A percentile compares a stretch with the other conserved stretches of the same genome.
phyloP scores from a whole-genome alignment of 2,888 invertebrate species.

The Mylabris sibirica region DNA sequence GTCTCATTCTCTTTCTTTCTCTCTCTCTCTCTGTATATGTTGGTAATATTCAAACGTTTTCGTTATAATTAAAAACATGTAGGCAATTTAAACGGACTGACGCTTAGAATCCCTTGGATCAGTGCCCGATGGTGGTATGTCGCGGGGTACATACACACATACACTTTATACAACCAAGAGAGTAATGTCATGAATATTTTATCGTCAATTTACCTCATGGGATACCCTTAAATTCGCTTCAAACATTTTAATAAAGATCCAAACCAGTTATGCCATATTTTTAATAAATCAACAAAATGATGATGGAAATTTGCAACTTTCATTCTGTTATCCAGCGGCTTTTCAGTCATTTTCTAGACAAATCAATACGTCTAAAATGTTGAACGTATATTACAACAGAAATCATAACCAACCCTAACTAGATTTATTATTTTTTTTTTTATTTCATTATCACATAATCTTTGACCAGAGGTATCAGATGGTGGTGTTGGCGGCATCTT shows the following conservation, averaged over 20 bases:
- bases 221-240: slow-evolving; percentile 8
- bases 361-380: background rate
- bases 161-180: slow-evolving; percentile 10
- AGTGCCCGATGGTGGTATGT: slow-evolving; percentile 12
- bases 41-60: slow-evolving; percentile 23
- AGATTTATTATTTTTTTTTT: background rate
- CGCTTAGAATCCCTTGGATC: slow-evolving; percentile 23
- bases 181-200: slow-evolving; percentile 30
- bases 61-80: slow-evolving; percentile 32
- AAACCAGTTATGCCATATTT: background rate
- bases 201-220: slow-evolving; percentile 29
- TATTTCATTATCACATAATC: slow-evolving; percentile 1
- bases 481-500: slow-evolving; percentile 8
- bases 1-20: background rate
- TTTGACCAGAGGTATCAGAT: background rate
- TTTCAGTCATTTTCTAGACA: background rate
- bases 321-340: background rate
- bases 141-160: background rate
- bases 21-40: background rate
- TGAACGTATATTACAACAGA: background rate
- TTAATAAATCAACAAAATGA: slow-evolving; percentile 13
- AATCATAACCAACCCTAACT: background rate
- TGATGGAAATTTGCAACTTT: background rate
- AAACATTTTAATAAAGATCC: slow-evolving; percentile 14
- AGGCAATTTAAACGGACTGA: slow-evolving; percentile 28